Percentiles rank a stretch among this genome's conserved stretches.
These are phyloP conservation scores for Ciconia boyciana DNA, from an alignment of 2,113 vertebrate genomes.

Conservation along the genomic window DNA sequence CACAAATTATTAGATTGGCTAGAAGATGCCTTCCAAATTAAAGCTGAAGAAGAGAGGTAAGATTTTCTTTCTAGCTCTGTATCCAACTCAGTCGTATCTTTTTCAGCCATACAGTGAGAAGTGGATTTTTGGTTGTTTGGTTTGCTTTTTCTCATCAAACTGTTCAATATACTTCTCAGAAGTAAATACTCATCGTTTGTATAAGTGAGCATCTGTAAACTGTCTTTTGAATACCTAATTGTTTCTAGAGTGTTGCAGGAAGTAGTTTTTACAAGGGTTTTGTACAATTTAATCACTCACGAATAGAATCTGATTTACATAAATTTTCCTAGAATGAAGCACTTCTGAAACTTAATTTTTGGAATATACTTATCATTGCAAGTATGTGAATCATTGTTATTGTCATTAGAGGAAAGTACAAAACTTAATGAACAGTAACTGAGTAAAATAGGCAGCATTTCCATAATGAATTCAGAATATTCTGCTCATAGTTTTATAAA, in stretches of 20 bases:
- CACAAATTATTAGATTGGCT: constrained; percentile 97
- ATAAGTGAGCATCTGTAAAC: not conserved
- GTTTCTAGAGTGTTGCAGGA: not conserved
- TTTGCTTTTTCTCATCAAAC: not conserved
- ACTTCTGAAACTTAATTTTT: not conserved
- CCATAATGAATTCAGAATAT: not conserved
- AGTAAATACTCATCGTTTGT: not conserved
- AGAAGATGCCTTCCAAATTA: constrained; percentile 98
- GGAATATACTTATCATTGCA: not conserved
- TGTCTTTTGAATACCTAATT: not conserved
- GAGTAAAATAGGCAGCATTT: not conserved
- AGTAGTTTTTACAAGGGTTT: not conserved
- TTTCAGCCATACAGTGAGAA: not conserved
- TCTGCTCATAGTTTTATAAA: not conserved
- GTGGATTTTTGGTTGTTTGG: not conserved
- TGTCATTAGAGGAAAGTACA: not conserved
- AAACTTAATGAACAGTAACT: not conserved
- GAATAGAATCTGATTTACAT: not conserved
- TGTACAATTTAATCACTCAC: not conserved
- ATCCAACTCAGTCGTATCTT: not conserved
- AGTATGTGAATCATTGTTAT: not conserved
- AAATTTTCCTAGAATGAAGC: not conserved
- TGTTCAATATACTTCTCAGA: not conserved
- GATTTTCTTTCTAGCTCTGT: not conserved
- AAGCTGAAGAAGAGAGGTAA: constrained; percentile 92